Conservation (phyloP, 2,888 invertebrate genomes). For the Pseudoips prasinana region DNA sequence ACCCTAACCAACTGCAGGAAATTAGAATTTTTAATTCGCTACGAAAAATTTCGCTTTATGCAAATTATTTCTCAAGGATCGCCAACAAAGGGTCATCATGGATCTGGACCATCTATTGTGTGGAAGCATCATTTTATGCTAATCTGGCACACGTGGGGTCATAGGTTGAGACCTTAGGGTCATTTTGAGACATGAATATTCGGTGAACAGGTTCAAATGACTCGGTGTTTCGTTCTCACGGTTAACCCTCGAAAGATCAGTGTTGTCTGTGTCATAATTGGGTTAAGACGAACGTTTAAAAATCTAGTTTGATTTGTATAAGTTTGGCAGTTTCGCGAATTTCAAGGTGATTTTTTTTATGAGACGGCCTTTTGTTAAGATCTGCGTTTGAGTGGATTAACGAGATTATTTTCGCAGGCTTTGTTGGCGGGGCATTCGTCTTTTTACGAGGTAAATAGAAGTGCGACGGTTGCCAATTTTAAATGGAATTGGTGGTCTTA, state of each 20-base stretch:
- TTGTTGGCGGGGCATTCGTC: too few relatives aligned
- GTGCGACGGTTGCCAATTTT: too few relatives aligned
- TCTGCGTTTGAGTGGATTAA: too few relatives aligned
- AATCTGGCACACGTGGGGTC: conserved; percentile 64
- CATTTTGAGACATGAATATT: conserved; percentile 39
- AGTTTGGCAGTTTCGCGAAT: conserved; percentile 1
- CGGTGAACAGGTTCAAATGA: conserved; percentile 54
- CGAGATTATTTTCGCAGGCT: too few relatives aligned
- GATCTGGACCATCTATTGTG: conserved; percentile 26
- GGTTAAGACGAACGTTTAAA: conserved; percentile 30
- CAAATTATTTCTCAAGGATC: conserved; percentile 48
- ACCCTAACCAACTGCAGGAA: conserved; percentile 31
- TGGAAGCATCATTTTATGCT: conserved; percentile 36
- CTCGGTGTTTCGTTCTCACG: conserved; percentile 69
- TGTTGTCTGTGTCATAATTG: conserved; percentile 25
- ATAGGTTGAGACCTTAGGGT: conserved; percentile 67
- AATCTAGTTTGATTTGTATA: conserved; percentile 18
- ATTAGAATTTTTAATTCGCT: conserved; percentile 37
- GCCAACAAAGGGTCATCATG: conserved; percentile 24
- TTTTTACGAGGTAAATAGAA: too few relatives aligned
- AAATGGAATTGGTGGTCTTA: too few relatives aligned
- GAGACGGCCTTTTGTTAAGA: too few relatives aligned
- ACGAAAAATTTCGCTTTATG: conserved; percentile 57
- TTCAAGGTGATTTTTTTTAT: background rate
- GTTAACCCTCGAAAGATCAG: conserved; percentile 37